Conservation (phyloP, 1,140 invertebrate species). For the Drosophila obscura region DNA sequence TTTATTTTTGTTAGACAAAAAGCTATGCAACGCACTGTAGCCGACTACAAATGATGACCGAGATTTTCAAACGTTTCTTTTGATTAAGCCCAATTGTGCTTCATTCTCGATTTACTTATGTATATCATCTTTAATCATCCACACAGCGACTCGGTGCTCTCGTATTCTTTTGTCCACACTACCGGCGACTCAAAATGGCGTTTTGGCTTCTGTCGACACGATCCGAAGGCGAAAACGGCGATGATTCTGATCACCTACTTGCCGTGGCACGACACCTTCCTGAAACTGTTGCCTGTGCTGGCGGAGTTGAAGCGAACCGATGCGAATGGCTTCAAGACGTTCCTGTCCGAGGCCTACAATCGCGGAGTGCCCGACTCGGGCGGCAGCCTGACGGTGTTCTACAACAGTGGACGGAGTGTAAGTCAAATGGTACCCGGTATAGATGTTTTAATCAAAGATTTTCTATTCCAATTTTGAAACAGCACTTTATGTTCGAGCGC, state of each 20-base stretch:
- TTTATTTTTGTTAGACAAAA: no score
- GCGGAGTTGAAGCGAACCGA: conserved; percentile 69
- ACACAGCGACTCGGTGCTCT: conserved; percentile 70
- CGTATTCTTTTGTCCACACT: conserved; percentile 96
- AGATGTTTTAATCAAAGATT: background rate
- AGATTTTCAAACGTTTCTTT: no score
- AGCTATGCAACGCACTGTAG: no score
- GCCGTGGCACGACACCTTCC: conserved; percentile 98
- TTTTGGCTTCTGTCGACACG: conserved; percentile 97
- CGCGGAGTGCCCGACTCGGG: conserved; percentile 86
- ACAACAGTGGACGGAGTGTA: conserved; percentile 86
- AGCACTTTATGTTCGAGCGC: conserved; percentile 91
- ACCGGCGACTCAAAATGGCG: conserved; percentile 97
- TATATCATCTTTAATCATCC: conserved; percentile 7
- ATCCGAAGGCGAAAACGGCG: conserved; percentile 91
- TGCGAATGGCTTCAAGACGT: conserved; percentile 84
- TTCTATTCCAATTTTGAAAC: conserved; percentile 52
- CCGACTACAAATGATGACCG: no score
- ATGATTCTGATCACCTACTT: conserved; percentile 93
- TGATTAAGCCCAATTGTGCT: no score
- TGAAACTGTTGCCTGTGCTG: conserved; percentile 88
- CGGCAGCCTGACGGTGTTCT: conserved; percentile 85
- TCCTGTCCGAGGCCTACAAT: conserved; percentile 88
- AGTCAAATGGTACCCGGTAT: conserved; percentile 60
- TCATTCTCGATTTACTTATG: background rate